Base-by-base conservation (phyloP, 2,888 invertebrate genomes). In the Gymnocheta viridis region DNA sequence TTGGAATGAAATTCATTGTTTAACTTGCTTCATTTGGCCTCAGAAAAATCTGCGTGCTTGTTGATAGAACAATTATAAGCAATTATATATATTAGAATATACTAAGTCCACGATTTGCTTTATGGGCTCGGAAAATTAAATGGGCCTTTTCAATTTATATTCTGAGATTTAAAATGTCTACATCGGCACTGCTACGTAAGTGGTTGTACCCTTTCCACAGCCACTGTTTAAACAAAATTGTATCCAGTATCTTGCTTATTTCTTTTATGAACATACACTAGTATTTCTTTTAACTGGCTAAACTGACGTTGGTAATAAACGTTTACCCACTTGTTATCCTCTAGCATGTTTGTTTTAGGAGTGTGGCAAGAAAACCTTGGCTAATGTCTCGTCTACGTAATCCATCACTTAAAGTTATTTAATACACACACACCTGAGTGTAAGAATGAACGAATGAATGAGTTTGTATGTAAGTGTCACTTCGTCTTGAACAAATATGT, bases 321-420 rank as follows among this genome's bases (percentile, higher is more conserved):
- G 44, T 80, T 83, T 72, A 72, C 35, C 74, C 69, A 81, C 67
- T 81, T 74, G 81, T 74, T 82, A 66, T 22, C 44, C 22, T 17
- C 2, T 19, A 4, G 17, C 14, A 56, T 27, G 56, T 32, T 7
- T 47, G 22, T 4, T 3, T 22, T 29, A 12, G 27, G 17, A 44
- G 29, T 44, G 4, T 12, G n/a, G 2, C 10, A 10, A 67, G 17
- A 19, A 35, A 72, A 56, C 89, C 90, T 90, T 90, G 90, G 87
- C 87, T 86, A 88, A 88, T 90, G 90, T 89, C 90, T 83, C 85
- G 85, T 87, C 89, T 81, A 81, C 77, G 81, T 81, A 78, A 84
- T 81, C 78, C 81, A 78, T 84, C 81, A 81, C 72, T 58, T 49
- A 49, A 66, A 72, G 64, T 41, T 56, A 72, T 76, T 80, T 66